Base-by-base conservation (phyloP, 2,113 vertebrate genomes). In the Calyptomena viridis region DNA sequence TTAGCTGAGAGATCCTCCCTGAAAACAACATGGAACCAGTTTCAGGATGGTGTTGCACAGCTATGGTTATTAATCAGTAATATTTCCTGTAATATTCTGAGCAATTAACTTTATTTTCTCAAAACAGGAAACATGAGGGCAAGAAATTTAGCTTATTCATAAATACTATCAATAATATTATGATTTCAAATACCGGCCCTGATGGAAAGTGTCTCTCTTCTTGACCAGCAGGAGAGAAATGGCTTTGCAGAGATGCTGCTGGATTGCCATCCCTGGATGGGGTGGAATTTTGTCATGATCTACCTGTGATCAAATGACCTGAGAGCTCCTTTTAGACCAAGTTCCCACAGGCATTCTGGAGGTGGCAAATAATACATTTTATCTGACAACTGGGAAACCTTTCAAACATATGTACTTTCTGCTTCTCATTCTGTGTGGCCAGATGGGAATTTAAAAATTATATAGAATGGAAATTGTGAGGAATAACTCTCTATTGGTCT, bases 361-460 rank as follows among this genome's bases (percentile, higher is more conserved):
- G 22, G 21, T 40, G 14, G 33, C 1, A 3, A 55, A 33, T 83
- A 23, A 40, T 33, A 25, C 3, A 9, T 87, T 87, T 85, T 71
- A 77, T 74, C 44, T 77, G 68, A 55, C 27, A 66, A 16, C 30
- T 71, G 28, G 31, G 80, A 92, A 91, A 56, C 9, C 15, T 89
- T 73, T 93, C n/a, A 81, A 83, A 69, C 9, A 24, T 14, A 33
- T 9, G 46, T 88, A 10, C 63, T 42, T 82, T 77, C 39, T 89
- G 13, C 40, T 86, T 84, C 56, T 74, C 0, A 0, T 58, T 97
- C 75, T 89, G 1, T 1, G 1, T 5, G 1, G 11, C 33, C 75
- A 74, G 35, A 46, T 50, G 72, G 39, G 75, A 90, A 74, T 89
- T 92, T 78, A 47, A 63, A 88, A 91, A 84, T 78, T 60, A 46